Conservation (phyloP, 1,140 invertebrate species). For the Drosophila neocordata region DNA sequence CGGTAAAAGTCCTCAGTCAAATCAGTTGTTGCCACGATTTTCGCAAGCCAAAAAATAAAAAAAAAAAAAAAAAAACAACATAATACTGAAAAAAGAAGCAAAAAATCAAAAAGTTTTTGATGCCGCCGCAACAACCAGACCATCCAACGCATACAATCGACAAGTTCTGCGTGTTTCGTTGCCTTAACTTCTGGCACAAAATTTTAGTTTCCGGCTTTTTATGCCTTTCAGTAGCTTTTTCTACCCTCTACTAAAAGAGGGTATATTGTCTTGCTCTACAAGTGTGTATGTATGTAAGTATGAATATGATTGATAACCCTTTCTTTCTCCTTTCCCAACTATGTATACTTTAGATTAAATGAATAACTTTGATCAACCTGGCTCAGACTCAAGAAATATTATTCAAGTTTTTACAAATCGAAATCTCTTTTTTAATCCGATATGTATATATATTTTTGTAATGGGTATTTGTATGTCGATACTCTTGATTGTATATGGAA, state of each 20-base stretch:
- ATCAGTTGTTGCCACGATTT: conserved; percentile 76
- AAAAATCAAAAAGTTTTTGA: conserved; percentile 63
- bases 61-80: neutral
- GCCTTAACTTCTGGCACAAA: conserved; percentile 74
- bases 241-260: neutral
- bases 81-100: conserved; percentile 26
- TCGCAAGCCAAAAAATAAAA: conserved; percentile 55
- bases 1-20: conserved; percentile 68
- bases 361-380: too few relatives aligned
- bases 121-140: conserved; percentile 38
- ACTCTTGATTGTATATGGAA: too few relatives aligned
- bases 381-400: too few relatives aligned
- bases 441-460: too few relatives aligned
- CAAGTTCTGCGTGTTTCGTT: conserved; percentile 66
- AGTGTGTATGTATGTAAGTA: too few relatives aligned
- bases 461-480: neutral
- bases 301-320: too few relatives aligned
- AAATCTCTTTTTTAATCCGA: too few relatives aligned
- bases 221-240: conserved; percentile 36
- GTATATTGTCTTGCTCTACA: neutral
- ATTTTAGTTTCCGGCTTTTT: conserved; percentile 79
- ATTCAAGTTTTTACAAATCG: too few relatives aligned
- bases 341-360: too few relatives aligned
- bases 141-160: conserved; percentile 59
- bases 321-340: too few relatives aligned